Conservation (phyloP, 2,888 invertebrate species). For the Tetragonula carbonaria region DNA sequence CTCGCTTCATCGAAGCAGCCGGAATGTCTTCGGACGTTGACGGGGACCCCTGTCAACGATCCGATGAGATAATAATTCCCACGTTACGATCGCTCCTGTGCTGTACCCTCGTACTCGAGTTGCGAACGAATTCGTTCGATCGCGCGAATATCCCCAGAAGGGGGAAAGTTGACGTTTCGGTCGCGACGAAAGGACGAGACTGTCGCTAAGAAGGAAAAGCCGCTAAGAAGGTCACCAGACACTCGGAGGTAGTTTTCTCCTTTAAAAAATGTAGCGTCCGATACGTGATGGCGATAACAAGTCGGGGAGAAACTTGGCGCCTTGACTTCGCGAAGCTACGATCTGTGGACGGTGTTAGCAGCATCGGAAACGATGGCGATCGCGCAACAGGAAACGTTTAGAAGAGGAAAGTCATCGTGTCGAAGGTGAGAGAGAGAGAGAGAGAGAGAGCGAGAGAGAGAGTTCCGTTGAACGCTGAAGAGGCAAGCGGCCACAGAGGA, state of each 20-base stretch:
- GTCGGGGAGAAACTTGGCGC: constrained; percentile 13
- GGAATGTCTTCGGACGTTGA: constrained; percentile 15
- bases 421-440: constrained; percentile 11
- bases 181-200: background rate
- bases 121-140: background rate
- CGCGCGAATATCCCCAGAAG: background rate
- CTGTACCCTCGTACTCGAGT: background rate
- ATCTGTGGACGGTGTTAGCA: background rate
- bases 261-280: background rate
- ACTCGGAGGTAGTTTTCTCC: too few relatives aligned
- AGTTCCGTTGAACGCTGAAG: constrained; percentile 22
- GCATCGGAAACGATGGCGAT: background rate
- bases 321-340: background rate
- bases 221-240: background rate
- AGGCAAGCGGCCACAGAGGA: constrained; percentile 38
- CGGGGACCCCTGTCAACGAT: constrained; percentile 27
- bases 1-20: constrained; percentile 31
- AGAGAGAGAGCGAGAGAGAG: background rate
- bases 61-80: constrained; percentile 51
- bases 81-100: constrained; percentile 2
- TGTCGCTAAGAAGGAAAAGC: background rate
- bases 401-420: constrained; percentile 40
- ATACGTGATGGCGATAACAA: background rate
- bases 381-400: constrained; percentile 51
- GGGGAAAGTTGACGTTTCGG: background rate